Base-by-base conservation (phyloP, 2,888 invertebrate species). In the Tubiluchus corallicola region DNA sequence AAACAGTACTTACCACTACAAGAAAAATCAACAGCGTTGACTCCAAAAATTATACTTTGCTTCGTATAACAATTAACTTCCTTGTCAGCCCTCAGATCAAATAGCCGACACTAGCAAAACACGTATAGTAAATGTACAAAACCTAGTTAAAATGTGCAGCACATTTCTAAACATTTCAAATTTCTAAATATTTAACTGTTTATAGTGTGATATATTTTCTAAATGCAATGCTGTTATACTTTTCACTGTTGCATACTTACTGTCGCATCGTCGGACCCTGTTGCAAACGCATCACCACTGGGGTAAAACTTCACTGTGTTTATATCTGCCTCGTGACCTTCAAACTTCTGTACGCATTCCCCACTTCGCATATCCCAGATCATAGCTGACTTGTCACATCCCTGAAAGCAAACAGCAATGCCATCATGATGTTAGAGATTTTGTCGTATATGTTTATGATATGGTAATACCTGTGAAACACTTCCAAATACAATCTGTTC, bases 331-430 rank as follows among this genome's bases (percentile, higher is more conserved):
- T 85, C 84, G 68, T 99, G 98, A 16, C 94, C 85, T 67, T 98
- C 96, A 69, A 98, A 99, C 21, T 87, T 84, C 68, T 98, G 96
- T 46, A 94, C 94, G 62, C 94, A 92, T 61, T 85, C 85, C 1
- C 96, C 96, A 39, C 85, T 83, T 55, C 98, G 75, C 84, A 96
- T 90, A 69, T 98, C 98, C 98, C 98, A 99, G 54, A 98, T 82
- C 50, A 94, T 77, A 50, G 92, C 90, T 72, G 84, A 80, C 67
- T 88, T 85, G 71, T 98, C 96, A 68, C 92, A 90, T 61, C 90
- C 84, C 75, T 81, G 57, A 40, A n/a, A n/a, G n/a, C n/a, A n/a
- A n/a, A n/a, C n/a, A n/a, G n/a, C n/a, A n/a, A n/a, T n/a, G n/a
- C n/a, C n/a, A n/a, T n/a, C n/a, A n/a, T n/a, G n/a, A n/a, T n/a